Conservation (phyloP, 2,888 invertebrate genomes). For the Eudasyphora cyanicolor region DNA sequence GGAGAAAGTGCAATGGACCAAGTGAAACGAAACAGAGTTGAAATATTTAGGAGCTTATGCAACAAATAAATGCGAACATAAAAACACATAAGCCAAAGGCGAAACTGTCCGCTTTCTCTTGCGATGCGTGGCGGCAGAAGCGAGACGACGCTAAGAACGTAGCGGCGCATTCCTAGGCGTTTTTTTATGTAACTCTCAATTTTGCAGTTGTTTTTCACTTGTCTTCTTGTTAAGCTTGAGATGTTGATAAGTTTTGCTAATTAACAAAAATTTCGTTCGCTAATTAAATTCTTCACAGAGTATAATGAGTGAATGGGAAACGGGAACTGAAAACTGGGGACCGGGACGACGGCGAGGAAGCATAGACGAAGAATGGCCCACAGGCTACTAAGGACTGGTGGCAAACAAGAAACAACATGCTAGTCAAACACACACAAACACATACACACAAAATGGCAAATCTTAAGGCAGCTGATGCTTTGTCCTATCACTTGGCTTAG, state of each 20-base stretch:
- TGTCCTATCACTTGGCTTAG: constrained; percentile 43
- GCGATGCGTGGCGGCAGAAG: neutral
- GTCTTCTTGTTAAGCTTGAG: constrained; percentile 60
- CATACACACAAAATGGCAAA: constrained; percentile 15
- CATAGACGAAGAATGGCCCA: no score
- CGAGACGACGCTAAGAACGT: neutral
- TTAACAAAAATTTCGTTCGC: constrained; percentile 65
- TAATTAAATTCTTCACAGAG: constrained; percentile 61
- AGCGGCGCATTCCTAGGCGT: neutral
- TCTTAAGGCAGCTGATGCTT: constrained; percentile 54
- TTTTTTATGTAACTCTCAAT: constrained; percentile 1
- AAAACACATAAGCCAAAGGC: no score
- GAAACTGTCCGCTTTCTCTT: no score
- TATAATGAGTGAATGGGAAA: constrained; percentile 51
- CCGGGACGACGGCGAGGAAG: no score
- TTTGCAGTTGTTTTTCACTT: constrained; percentile 33
- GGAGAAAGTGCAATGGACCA: no score
- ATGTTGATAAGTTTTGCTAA: constrained; percentile 65
- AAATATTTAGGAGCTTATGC: neutral
- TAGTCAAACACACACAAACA: constrained; percentile 27
- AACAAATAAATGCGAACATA: neutral
- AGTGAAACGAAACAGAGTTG: neutral
- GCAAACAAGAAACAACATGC: constrained; percentile 39
- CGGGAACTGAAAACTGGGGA: constrained; percentile 57
- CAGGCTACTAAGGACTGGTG: no score